Conservation (phyloP, 1,140 invertebrate genomes). For the Eupeodes corollae region DNA sequence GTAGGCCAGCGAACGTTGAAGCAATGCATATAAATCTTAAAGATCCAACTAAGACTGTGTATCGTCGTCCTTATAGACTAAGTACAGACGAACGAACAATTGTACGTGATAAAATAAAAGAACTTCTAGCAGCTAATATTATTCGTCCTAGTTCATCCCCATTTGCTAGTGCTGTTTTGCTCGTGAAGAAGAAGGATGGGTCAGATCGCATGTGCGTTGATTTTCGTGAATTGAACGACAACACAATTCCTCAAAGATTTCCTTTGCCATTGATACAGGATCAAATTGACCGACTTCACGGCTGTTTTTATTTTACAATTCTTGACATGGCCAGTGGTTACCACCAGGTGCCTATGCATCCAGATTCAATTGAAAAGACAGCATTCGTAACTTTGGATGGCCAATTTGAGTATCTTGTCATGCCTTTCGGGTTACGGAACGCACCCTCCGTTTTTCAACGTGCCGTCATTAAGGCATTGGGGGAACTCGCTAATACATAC, state of each 20-base stretch:
- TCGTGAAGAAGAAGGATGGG: conserved; percentile 18
- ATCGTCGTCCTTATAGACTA: conserved; percentile 10
- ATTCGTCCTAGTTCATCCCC: conserved; percentile 17
- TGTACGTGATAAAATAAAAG: conserved; percentile 17
- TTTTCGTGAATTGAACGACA: conserved; percentile 37
- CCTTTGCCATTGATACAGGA: conserved; percentile 38
- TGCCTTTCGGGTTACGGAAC: conserved; percentile 18
- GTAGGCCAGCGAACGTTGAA: background rate
- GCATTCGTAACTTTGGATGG: conserved; percentile 23
- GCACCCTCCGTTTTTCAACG: no score
- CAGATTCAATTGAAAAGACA: conserved; percentile 12
- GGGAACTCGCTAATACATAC: no score
- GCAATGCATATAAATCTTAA: conserved; percentile 8
- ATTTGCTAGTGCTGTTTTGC: conserved; percentile 19
- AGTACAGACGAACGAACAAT: conserved; percentile 9
- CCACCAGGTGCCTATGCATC: conserved; percentile 20
- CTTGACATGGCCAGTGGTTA: conserved; percentile 38
- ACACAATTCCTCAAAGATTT: conserved; percentile 35
- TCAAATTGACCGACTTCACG: conserved; percentile 27
- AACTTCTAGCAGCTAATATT: conserved; percentile 12
- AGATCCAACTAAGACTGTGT: conserved; percentile 10
- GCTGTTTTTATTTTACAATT: conserved; percentile 26
- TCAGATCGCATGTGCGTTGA: conserved; percentile 20
- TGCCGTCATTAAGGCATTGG: no score
- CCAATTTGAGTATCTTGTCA: conserved; percentile 13